Evolutionary conservation across 2,113 vertebrate species (phyloP).

Genomic region (Pollachius pollachius): DNA sequence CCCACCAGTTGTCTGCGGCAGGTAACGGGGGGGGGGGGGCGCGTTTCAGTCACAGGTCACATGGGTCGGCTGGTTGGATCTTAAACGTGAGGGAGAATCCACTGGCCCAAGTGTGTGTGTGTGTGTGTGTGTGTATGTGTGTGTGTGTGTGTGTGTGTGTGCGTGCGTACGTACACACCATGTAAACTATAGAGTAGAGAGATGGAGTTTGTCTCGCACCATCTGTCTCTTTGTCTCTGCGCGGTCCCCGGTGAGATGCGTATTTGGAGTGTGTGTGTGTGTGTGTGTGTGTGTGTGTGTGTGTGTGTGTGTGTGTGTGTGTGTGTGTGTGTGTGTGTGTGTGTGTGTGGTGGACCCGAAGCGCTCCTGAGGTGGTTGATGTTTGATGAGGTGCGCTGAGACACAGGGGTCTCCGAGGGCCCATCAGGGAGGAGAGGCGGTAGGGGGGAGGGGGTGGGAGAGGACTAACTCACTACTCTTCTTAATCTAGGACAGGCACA

Average conservation of each 20-base stretch:
- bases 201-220: conserved; percentile 52
- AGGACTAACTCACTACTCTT: conserved; percentile 70
- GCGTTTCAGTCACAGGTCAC: conserved; percentile 55
- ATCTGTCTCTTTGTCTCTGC: conserved; percentile 58
- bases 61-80: conserved; percentile 44
- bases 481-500: conserved; percentile 79
- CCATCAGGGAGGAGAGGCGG: conserved; percentile 59
- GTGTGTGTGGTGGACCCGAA: conserved; percentile 44
- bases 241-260: conserved; percentile 45
- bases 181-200: neutral
- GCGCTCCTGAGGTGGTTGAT: conserved; percentile 62
- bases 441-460: conserved; percentile 6
- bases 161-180: neutral
- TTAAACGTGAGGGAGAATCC: conserved; percentile 1
- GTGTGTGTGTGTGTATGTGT: too few relatives aligned
- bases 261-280: too few relatives aligned
- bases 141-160: too few relatives aligned
- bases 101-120: too few relatives aligned
- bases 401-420: conserved; percentile 45
- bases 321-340: too few relatives aligned
- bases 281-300: too few relatives aligned
- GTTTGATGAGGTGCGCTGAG: conserved; percentile 65
- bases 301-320: too few relatives aligned
- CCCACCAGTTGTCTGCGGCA: conserved; percentile 51
- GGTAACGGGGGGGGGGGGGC: conserved; percentile 19